Conservation (phyloP, 2,797 vertebrate genomes). For the Adelosebastes latens region DNA sequence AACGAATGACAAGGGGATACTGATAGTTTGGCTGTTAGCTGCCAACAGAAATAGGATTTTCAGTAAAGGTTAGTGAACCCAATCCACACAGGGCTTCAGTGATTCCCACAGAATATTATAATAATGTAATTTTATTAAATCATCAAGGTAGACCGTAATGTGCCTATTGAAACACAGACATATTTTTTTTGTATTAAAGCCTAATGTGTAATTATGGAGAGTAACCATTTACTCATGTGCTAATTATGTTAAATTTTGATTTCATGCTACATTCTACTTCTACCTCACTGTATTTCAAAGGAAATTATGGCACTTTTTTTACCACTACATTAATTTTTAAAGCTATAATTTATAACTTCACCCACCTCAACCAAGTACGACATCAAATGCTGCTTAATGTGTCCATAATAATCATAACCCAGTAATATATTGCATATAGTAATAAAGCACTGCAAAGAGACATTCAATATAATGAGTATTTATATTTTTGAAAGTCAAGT, state of each 20-base stretch:
- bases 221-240: background rate
- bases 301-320: background rate
- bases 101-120: background rate
- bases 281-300: background rate
- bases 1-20: constrained; percentile 22
- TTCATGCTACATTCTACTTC: background rate
- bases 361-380: background rate
- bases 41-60: background rate
- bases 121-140: background rate
- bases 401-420: background rate
- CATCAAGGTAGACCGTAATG: background rate
- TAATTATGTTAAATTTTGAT: background rate
- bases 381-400: background rate
- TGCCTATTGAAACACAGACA: background rate
- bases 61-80: background rate
- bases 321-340: background rate
- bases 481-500: background rate
- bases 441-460: background rate
- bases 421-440: background rate
- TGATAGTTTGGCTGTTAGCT: constrained; percentile 11
- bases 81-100: background rate
- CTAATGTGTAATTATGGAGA: background rate
- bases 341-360: background rate
- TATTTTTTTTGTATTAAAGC: background rate
- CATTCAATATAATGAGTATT: background rate